A percentile compares a stretch with the other conserved stretches of the same genome.
phyloP scores from a whole-genome alignment of 2,888 invertebrate species.

The Ormyrus pomaceus region DNA sequence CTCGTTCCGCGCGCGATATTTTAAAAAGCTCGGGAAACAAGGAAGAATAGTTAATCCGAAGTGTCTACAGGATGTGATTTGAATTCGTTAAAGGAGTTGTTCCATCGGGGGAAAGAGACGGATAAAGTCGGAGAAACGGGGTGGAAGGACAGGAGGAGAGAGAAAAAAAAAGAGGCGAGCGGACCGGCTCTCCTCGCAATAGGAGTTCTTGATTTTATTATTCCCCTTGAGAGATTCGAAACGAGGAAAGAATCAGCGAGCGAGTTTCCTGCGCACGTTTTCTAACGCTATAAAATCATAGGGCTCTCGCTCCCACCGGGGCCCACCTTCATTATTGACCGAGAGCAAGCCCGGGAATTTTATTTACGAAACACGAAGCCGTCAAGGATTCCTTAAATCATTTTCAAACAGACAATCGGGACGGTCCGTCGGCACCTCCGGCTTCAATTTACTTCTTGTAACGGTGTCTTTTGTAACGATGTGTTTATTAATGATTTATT shows the following conservation, averaged over 20 bases:
- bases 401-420: constrained; percentile 24
- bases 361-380: constrained; percentile 42
- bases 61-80: constrained; percentile 58
- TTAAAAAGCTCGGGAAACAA: constrained; percentile 16
- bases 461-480: no score
- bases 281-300: constrained; percentile 50
- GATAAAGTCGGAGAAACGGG: not conserved
- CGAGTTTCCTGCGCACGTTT: constrained; percentile 35
- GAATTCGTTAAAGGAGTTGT: constrained; percentile 56
- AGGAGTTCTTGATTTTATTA: constrained; percentile 57
- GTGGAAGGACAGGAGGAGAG: constrained; percentile 1
- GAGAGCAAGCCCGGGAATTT: constrained; percentile 23
- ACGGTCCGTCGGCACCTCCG: no score
- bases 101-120: constrained; percentile 25
- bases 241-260: constrained; percentile 56
- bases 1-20: constrained; percentile 5
- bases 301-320: constrained; percentile 31
- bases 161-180: constrained; percentile 12
- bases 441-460: no score
- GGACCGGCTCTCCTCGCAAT: constrained; percentile 31
- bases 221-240: constrained; percentile 56
- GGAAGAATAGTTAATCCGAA: constrained; percentile 43
- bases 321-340: constrained; percentile 51
- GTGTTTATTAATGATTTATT: no score
- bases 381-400: not conserved